These are phyloP conservation scores for Cyanoderma ruficeps DNA, from an alignment of 2,113 vertebrate genomes.

Conservation along the genomic window DNA sequence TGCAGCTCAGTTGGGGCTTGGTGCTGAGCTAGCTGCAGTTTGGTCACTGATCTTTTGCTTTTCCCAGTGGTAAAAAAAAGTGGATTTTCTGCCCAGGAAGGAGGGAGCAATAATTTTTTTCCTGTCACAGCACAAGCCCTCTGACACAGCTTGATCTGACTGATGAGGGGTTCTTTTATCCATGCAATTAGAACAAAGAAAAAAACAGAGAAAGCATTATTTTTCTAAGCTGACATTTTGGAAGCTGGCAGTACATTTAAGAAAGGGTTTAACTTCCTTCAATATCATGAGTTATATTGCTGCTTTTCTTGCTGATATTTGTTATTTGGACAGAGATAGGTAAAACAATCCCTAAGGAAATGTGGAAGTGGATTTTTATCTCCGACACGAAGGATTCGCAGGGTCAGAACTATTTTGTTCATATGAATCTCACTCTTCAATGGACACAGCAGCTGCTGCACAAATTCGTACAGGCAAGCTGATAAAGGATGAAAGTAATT, in stretches of 20 bases:
- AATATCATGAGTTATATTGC: not conserved
- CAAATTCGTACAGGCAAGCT: slow-evolving; percentile 57
- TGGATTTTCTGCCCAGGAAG: not conserved
- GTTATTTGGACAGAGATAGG: slow-evolving; percentile 40
- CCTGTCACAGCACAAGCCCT: not conserved
- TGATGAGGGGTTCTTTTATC: not conserved
- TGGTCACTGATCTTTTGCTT: not conserved
- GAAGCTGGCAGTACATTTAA: not conserved
- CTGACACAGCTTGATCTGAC: not conserved
- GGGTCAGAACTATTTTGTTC: slow-evolving; percentile 63
- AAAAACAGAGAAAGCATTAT: not conserved
- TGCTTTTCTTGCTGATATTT: slow-evolving; percentile 38
- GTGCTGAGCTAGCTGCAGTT: not conserved
- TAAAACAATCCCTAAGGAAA: slow-evolving; percentile 60
- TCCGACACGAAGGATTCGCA: not conserved
- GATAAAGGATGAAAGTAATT: slow-evolving; percentile 73
- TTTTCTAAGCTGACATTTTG: not conserved
- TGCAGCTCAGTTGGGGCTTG: not conserved
- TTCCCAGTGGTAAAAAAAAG: not conserved
- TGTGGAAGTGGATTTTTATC: slow-evolving; percentile 55
- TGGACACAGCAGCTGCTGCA: slow-evolving; percentile 55
- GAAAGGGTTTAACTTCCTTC: slow-evolving; percentile 12
- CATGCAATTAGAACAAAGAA: not conserved
- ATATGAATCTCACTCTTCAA: slow-evolving; percentile 55
- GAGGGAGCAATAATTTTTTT: not conserved